These are phyloP conservation scores for Otis tarda DNA, from an alignment of 2,113 vertebrate genomes.

Conservation along the genomic window DNA sequence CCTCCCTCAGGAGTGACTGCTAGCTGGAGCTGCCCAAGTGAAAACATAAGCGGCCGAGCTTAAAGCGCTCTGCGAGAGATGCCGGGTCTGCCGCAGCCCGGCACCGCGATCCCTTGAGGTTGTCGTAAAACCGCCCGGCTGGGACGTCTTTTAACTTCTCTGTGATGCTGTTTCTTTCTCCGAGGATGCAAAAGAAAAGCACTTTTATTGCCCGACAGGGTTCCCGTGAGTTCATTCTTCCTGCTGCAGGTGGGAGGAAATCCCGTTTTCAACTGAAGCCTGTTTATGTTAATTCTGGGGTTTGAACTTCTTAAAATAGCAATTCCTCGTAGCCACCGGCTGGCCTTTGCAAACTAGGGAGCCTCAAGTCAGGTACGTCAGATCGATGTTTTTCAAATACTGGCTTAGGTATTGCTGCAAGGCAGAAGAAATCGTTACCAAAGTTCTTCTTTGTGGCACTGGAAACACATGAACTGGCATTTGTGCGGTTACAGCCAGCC, in stretches of 20 bases:
- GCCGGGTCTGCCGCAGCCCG: neutral
- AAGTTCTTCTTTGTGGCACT: neutral
- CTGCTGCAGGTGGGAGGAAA: neutral
- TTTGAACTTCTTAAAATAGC: neutral
- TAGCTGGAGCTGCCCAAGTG: neutral
- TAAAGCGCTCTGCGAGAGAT: neutral
- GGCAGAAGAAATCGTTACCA: neutral
- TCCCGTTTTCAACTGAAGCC: neutral
- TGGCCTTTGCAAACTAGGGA: rapidly evolving
- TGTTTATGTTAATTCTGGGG: neutral
- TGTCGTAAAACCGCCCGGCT: neutral
- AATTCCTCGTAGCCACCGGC: neutral
- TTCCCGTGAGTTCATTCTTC: neutral
- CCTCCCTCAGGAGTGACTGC: neutral
- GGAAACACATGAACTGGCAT: neutral
- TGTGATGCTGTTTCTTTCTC: neutral
- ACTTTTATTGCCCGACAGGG: neutral
- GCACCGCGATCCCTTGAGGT: neutral
- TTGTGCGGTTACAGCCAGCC: neutral
- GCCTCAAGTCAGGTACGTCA: neutral
- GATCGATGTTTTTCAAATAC: neutral
- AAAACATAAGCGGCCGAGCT: neutral
- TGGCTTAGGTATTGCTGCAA: neutral
- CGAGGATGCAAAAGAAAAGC: neutral
- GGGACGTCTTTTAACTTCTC: neutral